Conservation (phyloP, 2,888 invertebrate genomes). For the Aleiodes alternator region DNA sequence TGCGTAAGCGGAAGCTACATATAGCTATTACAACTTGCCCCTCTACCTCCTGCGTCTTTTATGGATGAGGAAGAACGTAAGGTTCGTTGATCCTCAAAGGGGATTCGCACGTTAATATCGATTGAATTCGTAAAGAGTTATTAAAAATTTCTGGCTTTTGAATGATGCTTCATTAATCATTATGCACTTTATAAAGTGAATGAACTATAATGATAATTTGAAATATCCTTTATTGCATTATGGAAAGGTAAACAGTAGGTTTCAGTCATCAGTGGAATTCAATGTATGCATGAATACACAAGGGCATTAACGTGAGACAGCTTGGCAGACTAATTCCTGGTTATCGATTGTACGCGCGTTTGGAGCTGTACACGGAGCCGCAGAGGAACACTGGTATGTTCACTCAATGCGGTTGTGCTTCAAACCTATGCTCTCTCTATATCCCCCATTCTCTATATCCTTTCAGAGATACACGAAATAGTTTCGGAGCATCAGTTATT, state of each 20-base stretch:
- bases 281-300: constrained; percentile 35
- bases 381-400: constrained; percentile 48
- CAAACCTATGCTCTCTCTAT: constrained; percentile 14
- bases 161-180: neutral
- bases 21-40: constrained; percentile 4
- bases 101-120: constrained; percentile 11
- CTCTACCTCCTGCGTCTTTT: constrained; percentile 9
- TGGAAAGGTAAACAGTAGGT: constrained; percentile 10
- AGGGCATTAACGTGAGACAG: constrained; percentile 54
- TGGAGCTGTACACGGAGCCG: constrained; percentile 39
- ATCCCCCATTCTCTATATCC: constrained; percentile 12
- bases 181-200: neutral
- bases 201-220: constrained; percentile 14
- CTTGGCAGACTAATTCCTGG: constrained; percentile 66
- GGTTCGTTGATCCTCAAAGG: constrained; percentile 46
- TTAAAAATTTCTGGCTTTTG: neutral
- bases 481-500: constrained; percentile 48
- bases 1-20: constrained; percentile 12
- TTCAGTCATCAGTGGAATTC: constrained; percentile 34
- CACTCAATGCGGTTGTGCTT: constrained; percentile 46
- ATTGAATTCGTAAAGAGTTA: constrained; percentile 1
- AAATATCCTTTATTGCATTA: constrained; percentile 7
- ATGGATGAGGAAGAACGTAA: constrained; percentile 34
- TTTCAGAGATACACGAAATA: constrained; percentile 45
- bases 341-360: constrained; percentile 65